These are phyloP conservation scores for Hippotragus niger DNA, from an alignment of 2,113 vertebrate species.

Conservation along the genomic window DNA sequence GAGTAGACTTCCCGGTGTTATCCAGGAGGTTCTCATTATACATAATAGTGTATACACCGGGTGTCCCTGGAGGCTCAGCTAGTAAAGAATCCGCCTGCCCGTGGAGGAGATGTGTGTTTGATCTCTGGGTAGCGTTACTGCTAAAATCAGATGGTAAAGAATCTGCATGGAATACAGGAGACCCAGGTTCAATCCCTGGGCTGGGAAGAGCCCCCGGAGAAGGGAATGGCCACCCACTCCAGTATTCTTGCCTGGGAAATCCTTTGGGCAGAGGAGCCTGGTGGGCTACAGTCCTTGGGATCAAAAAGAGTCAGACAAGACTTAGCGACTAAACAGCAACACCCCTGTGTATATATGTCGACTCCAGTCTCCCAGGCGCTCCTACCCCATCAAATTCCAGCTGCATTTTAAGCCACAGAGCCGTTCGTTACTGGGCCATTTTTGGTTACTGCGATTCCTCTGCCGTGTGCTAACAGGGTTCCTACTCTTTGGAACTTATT, in stretches of 20 bases:
- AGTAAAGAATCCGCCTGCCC: not conserved
- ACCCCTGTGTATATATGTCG: rapidly evolving
- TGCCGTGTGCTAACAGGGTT: rapidly evolving
- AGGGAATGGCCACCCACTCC: not conserved
- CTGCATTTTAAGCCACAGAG: not conserved
- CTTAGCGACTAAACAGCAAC: rapidly evolving
- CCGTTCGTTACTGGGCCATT: rapidly evolving
- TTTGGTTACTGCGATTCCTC: rapidly evolving
- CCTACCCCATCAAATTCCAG: not conserved
- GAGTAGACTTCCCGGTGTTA: not conserved
- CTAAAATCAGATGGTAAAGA: not conserved
- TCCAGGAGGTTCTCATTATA: not conserved
- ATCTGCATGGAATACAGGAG: not conserved
- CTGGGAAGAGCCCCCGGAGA: not conserved
- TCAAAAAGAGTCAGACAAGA: not conserved
- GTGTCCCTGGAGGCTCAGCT: not conserved
- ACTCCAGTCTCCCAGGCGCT: not conserved
- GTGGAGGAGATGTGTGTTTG: not conserved
- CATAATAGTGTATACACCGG: not conserved
- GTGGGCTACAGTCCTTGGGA: not conserved
- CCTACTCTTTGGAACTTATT: not conserved
- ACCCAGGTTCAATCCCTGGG: not conserved
- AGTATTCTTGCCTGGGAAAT: not conserved
- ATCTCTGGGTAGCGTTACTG: not conserved
- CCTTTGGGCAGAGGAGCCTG: not conserved